Base-by-base conservation (phyloP, 2,113 vertebrate genomes). In the Sinosuthora webbiana region DNA sequence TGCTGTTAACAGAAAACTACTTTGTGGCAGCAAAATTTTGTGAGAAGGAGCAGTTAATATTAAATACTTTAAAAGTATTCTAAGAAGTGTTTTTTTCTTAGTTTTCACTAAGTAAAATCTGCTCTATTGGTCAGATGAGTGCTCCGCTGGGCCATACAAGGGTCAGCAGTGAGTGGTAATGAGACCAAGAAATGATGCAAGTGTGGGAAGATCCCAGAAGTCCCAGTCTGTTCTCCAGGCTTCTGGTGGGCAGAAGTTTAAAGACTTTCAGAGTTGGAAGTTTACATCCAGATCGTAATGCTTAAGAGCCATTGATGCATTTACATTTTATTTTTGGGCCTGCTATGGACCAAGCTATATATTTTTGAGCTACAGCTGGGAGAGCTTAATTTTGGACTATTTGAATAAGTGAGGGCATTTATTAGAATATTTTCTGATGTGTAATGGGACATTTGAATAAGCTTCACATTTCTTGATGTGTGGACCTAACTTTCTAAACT, bases 11-110 rank as follows among this genome's bases (percentile, higher is more conserved):
- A 94, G 89, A 94, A 96, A 96, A 92, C 53, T 80, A 94, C 89
- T 95, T 94, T 92, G 59, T n/a, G 65, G 81, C 86, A 97, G 94
- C 60, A 95, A 95, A 94, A 60, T 96, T 97, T 96, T 93, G 83
- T 94, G 94, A 95, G 95, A 85, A 91, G 33, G 83, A 96, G 69
- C 56, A 95, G 89, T 77, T 87, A 91, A 87, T 31, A 63, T 25
- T 31, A 95, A 91, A 89, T 93, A 94, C 92, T 97, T 97, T 79
- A 33, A 94, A 98, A 95, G 70, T n/a, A 45, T 71, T 89, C 64
- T 55, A 67, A 41, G 20, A 42, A 42, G 18, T 30, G 6, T 3
- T 89, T 82, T 87, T 44, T 14, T 60, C 68, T 84, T 74, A 21
- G 6, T 89, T 93, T 93, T 82, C 39, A 64, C 60, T 17, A 68